A percentile compares a stretch with the other conserved stretches of the same genome.
These are phyloP conservation scores for Drosophila bocki DNA, from an alignment of 1,140 invertebrate species.

Conservation along the genomic window DNA sequence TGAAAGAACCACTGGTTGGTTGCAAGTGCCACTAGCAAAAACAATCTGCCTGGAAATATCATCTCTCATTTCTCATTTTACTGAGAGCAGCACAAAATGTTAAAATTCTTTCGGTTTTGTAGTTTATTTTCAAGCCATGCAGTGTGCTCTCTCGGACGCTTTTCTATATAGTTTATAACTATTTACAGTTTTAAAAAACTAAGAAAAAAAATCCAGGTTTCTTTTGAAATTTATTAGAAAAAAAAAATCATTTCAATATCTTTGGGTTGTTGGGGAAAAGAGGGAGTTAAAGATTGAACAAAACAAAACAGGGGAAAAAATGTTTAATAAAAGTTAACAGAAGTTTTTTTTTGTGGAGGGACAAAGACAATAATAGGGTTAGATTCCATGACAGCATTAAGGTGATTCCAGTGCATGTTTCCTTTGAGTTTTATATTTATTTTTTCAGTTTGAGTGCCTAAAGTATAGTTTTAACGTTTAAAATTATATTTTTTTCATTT, in stretches of 20 bases:
- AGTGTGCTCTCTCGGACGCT: slow-evolving; percentile 85
- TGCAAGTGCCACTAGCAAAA: slow-evolving; percentile 43
- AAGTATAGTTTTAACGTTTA: slow-evolving; percentile 2
- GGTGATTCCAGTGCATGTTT: slow-evolving; percentile 56
- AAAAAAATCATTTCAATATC: slow-evolving; percentile 6
- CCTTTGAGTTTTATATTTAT: not conserved
- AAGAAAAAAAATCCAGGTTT: slow-evolving; percentile 32
- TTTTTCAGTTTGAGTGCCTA: slow-evolving; percentile 2
- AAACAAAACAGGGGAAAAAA: slow-evolving; percentile 26
- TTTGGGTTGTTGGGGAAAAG: not conserved
- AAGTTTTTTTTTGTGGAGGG: not conserved
- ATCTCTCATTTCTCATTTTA: slow-evolving; percentile 8
- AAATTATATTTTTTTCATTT: not conserved
- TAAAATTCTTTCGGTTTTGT: slow-evolving; percentile 11
- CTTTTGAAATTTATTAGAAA: not conserved
- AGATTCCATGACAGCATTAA: slow-evolving; percentile 54
- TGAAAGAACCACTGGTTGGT: slow-evolving; percentile 1
- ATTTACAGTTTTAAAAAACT: slow-evolving; percentile 46
- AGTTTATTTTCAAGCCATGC: slow-evolving; percentile 76
- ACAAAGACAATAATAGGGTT: slow-evolving; percentile 40
- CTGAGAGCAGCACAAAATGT: slow-evolving; percentile 47
- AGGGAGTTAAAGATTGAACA: slow-evolving; percentile 2
- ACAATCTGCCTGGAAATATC: slow-evolving; percentile 9
- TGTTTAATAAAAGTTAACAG: slow-evolving; percentile 14
- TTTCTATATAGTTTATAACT: slow-evolving; percentile 37